phyloP scores from a whole-genome alignment of 2,888 invertebrate genomes.

The Resseliella maxima region DNA sequence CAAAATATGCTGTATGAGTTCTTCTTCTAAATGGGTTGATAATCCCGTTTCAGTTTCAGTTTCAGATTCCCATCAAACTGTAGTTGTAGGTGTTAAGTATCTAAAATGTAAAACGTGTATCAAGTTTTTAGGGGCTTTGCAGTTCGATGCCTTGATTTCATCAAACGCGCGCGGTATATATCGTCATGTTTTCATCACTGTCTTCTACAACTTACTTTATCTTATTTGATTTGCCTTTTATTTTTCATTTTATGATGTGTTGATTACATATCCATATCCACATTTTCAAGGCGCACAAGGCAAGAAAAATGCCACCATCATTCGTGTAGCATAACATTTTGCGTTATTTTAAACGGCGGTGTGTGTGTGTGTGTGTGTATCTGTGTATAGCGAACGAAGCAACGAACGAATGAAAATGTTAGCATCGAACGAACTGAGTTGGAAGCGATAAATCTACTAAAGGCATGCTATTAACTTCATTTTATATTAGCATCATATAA shows the following conservation, averaged over 20 bases:
- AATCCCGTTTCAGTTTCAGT: conserved; percentile 9
- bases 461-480: conserved; percentile 35
- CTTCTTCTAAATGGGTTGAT: not conserved
- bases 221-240: conserved; percentile 34
- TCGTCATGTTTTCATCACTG: not conserved
- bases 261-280: conserved; percentile 32
- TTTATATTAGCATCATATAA: conserved; percentile 53
- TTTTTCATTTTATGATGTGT: conserved; percentile 40
- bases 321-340: not conserved
- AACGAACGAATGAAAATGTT: not conserved
- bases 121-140: not conserved
- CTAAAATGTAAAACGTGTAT: conserved; percentile 28
- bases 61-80: not conserved
- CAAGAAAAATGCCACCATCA: conserved; percentile 1
- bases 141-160: not conserved
- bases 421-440: not conserved
- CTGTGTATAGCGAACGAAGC: not conserved
- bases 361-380: not conserved
- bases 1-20: not conserved
- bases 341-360: not conserved
- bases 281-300: not conserved
- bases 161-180: not conserved
- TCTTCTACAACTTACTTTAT: conserved; percentile 11
- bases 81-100: not conserved
- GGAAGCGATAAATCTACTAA: conserved; percentile 45